Percentiles rank a stretch among this genome's conserved stretches.
These are phyloP conservation scores for Strigamia crassipes DNA, from an alignment of 2,888 invertebrate genomes.

Conservation along the genomic window DNA sequence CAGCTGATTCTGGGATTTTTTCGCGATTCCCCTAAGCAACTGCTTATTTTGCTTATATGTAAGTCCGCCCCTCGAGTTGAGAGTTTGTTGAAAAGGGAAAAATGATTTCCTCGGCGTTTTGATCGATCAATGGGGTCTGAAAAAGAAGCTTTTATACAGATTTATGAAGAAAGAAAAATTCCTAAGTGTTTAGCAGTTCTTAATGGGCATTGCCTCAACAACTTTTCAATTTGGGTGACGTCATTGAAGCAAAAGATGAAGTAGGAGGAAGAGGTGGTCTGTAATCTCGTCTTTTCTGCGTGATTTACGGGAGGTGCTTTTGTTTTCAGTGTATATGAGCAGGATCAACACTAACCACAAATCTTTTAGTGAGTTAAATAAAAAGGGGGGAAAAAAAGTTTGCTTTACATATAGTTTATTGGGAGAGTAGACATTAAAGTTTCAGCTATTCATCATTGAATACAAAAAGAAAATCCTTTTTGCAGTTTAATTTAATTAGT, in stretches of 20 bases:
- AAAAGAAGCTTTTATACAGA: not conserved
- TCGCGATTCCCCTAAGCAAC: too few species aligned
- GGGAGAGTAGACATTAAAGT: not conserved
- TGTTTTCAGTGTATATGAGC: conserved; percentile 29
- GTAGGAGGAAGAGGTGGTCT: not conserved
- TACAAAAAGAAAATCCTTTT: not conserved
- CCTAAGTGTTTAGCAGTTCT: conserved; percentile 10
- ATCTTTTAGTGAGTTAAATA: conserved; percentile 29
- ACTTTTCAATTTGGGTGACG: conserved; percentile 31
- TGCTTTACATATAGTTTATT: not conserved
- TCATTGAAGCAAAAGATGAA: not conserved
- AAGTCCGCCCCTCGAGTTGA: too few species aligned
- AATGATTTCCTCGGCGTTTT: not conserved
- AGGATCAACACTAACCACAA: conserved; percentile 24
- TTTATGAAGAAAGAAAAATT: conserved; percentile 15
- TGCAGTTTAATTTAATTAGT: conserved; percentile 12
- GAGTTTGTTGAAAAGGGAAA: too few species aligned
- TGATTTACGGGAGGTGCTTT: conserved; percentile 28
- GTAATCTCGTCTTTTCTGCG: conserved; percentile 24
- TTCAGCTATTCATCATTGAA: not conserved
- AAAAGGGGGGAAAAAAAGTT: not conserved
- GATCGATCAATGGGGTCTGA: not conserved
- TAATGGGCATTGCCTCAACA: conserved; percentile 8
- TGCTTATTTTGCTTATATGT: too few species aligned
- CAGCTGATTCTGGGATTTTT: too few species aligned